Evolutionary conservation across 2,113 vertebrate species (phyloP), one percentile per base, ranked within the genome.

Genomic region (Eulacestoma nigropectus): DNA sequence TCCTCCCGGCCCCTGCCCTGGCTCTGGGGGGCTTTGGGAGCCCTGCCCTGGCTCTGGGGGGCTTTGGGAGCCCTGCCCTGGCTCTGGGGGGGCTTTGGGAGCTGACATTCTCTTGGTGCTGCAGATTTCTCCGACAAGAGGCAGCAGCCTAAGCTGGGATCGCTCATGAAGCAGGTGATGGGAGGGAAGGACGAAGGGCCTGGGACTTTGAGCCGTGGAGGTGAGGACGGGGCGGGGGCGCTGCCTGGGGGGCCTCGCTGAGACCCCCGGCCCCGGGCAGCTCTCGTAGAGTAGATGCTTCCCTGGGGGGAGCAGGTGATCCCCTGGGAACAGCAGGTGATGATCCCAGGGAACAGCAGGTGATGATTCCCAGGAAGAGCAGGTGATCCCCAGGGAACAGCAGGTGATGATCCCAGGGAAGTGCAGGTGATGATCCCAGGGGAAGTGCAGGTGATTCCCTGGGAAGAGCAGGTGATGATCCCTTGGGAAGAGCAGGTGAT

Each of bases 141-240:
- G 56, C 99, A 99, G 96, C 98, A 99, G 96, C 98, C 98, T 39
- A 99, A 98, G 98, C 98, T 99, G 86, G 98, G 98, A 88, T 98
- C 98, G 56, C 98, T 99, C 95, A 99, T 99, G 98, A 99, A 99
- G 97, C 99, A 99, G 97, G 99, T 99, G 97, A 98, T 99, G 98
- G 98, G 98, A 65, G 95, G 97, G 96, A 99, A 98, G 97, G 98
- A 99, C 83, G 98, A 99, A 44, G 90, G 98, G 68, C 97, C 98
- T 32, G 95, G 97, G 53, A 98, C 98, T 49, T 97, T 98, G 97
- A 98, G 98, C 97, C 98, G 98, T 8, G 99, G 98, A 99, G 99
- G 97, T 98, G 97, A 96, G 94, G 89, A 81, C 3, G 30, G 62
- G 67, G 2, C 30, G 15, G 39, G 6, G 62, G 21, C 25, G 0